Evolutionary conservation across 1,140 invertebrate species (phyloP).

Genomic region (Drosophila asahinai): DNA sequence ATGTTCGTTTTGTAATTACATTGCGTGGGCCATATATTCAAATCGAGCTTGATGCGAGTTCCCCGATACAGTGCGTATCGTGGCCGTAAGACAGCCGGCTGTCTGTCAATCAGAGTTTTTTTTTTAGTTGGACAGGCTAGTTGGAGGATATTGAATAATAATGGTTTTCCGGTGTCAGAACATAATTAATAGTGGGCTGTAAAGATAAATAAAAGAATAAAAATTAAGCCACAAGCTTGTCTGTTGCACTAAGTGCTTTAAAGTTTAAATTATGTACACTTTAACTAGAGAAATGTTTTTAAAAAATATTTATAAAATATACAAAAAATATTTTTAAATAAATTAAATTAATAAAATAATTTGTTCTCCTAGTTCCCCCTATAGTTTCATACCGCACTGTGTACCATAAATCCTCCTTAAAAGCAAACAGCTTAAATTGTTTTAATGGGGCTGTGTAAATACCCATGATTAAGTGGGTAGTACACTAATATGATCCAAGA

Average conservation of each 20-base stretch:
- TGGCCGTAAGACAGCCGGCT: slow-evolving; percentile 21
- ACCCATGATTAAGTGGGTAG: slow-evolving; percentile 11
- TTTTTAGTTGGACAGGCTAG: slow-evolving; percentile 22
- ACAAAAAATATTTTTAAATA: no score
- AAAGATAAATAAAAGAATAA: neutral
- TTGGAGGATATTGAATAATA: slow-evolving; percentile 31
- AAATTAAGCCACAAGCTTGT: neutral
- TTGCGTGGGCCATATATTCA: slow-evolving; percentile 78
- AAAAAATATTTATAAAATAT: neutral
- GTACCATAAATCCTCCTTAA: slow-evolving; percentile 1
- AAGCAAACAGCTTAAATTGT: slow-evolving; percentile 6
- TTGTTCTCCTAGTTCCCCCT: neutral
- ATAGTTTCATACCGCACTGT: neutral
- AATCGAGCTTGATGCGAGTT: slow-evolving; percentile 45
- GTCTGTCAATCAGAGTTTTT: slow-evolving; percentile 21
- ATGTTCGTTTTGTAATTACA: slow-evolving; percentile 70
- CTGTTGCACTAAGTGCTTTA: no score
- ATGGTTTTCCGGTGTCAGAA: slow-evolving; percentile 12
- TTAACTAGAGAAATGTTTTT: neutral
- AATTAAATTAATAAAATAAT: no score
- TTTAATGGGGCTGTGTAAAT: slow-evolving; percentile 17
- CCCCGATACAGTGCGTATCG: slow-evolving; percentile 38
- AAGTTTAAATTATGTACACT: neutral
- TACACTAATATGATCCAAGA: slow-evolving; percentile 2
- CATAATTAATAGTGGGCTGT: slow-evolving; percentile 2